Base-by-base conservation (phyloP, 2,797 vertebrate genomes). In the Miichthys miiuy region DNA sequence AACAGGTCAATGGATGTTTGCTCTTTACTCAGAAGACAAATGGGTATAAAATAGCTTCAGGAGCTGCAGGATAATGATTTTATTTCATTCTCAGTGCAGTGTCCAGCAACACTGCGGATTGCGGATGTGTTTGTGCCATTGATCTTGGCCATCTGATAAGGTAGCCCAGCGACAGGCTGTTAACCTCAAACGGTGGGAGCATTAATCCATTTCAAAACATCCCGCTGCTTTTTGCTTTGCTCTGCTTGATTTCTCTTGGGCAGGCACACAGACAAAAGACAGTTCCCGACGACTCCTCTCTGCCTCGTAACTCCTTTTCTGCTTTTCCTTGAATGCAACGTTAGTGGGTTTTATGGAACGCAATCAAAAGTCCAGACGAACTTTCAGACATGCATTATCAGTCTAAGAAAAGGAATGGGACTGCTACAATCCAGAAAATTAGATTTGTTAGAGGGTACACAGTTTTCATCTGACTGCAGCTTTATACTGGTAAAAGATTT, bases 61-160 rank as follows among this genome's bases (percentile, higher is more conserved):
- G 81, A 79, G 74, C 82, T 27, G 68, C 69, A 23, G 83, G 85
- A 63, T 88, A 89, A 89, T 90, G 91, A 90, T 90, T 92, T 89
- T 83, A 89, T 92, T 89, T 89, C 84, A 83, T 86, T 73, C 62
- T 70, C 67, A 10, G 68, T 38, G 77, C 73, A 46, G 82, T 66
- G 87, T 88, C 85, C 88, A 57, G 83, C 84, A 38, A 64, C 75
- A 58, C 61, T 61, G 81, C 79, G 89, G 85, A 87, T 81, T 70
- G 83, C 55, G 66, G 65, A 89, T 87, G 87, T 90, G 91, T 94
- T 92, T 87, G 84, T 88, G 78, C 82, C 90, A 94, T 94, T 91
- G 93, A 94, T 96, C 89, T 85, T 47, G 64, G 86, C 81, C 83
- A 81, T 94, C 91, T 90, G 92, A 94, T 94, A 94, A 94, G 90